phyloP scores from a whole-genome alignment of 2,888 invertebrate genomes.

The Nebria brevicollis region DNA sequence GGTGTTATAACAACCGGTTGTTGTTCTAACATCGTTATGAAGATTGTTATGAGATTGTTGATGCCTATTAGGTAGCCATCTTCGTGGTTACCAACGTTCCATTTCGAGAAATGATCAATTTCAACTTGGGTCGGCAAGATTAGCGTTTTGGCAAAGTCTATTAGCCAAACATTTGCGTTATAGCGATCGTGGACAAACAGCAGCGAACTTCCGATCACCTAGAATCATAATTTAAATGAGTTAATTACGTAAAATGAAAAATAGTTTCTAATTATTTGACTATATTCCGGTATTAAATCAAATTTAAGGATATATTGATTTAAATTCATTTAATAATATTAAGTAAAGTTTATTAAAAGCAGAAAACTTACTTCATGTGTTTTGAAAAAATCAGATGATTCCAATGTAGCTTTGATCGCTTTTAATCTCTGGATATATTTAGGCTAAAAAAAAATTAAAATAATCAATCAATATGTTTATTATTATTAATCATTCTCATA shows the following conservation, averaged over 20 bases:
- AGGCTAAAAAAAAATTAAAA: slow-evolving; percentile 66
- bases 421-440: slow-evolving; percentile 87
- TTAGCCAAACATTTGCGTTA: slow-evolving; percentile 94
- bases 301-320: no score
- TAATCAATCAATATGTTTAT: slow-evolving; percentile 23
- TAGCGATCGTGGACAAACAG: slow-evolving; percentile 93
- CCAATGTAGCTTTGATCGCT: slow-evolving; percentile 83
- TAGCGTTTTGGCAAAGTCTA: slow-evolving; percentile 97
- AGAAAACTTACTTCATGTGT: slow-evolving; percentile 77
- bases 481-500: no score
- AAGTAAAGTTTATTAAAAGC: background rate
- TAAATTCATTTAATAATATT: no score
- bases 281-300: no score
- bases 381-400: slow-evolving; percentile 89
- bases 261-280: no score
- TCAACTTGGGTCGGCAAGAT: slow-evolving; percentile 77
- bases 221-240: slow-evolving; percentile 50
- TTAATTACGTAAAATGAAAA: background rate
- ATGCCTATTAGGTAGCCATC: slow-evolving; percentile 95
- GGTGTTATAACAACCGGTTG: slow-evolving; percentile 59
- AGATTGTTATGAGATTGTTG: slow-evolving; percentile 88
- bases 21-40: slow-evolving; percentile 71
- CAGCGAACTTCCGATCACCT: slow-evolving; percentile 92
- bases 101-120: slow-evolving; percentile 83
- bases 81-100: slow-evolving; percentile 96